Base-by-base conservation (phyloP, 1,140 invertebrate species). In the Drosophila kepulauana region DNA sequence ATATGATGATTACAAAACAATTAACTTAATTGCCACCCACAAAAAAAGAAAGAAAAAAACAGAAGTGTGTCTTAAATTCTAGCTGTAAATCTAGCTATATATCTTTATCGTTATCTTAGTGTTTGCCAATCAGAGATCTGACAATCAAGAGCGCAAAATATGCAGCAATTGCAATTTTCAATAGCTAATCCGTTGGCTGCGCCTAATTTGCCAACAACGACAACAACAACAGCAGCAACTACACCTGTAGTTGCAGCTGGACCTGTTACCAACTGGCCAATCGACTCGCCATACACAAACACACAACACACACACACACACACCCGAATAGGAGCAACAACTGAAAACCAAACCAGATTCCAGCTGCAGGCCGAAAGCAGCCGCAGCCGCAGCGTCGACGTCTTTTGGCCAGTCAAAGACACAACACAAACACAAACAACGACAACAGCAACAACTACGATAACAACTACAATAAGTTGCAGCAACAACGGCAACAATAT, bases 301-400 rank as follows among this genome's bases (percentile, higher is more conserved):
- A 62, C 48, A 52, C 16, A 2, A 20, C 16, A 49, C 54, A 61
- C 51, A 77, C 64, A 74, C 54, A 65, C 16, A 49, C 70, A 67
- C 64, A 62, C 61, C 51, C 73, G 64, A 84, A 84, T 84, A 71
- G 78, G 78, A 81, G 82, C 82, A 81, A 51, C 75, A 73, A 68
- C 62, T 59, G 45, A 58, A 25, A 75, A 75, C 20, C 45, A 87
- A 87, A 87, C 84, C 82, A 87, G 82, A 87, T 82, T 82, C 70
- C 79, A 82, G 79, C 69, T 82, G 79, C 79, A 68, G 54, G 43
- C 25, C 41, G 38, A 52, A 30, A 58, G 45, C 58, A 49, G 45
- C 48, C 8, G 41, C 59, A 66, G 20, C 20, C 20, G 20, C 20
- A 25, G 20, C 20, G 20, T 25, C 20, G 20, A 25, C 20, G 20